phyloP scores from a whole-genome alignment of 2,113 vertebrate genomes.

The Paradisaea rubra region DNA sequence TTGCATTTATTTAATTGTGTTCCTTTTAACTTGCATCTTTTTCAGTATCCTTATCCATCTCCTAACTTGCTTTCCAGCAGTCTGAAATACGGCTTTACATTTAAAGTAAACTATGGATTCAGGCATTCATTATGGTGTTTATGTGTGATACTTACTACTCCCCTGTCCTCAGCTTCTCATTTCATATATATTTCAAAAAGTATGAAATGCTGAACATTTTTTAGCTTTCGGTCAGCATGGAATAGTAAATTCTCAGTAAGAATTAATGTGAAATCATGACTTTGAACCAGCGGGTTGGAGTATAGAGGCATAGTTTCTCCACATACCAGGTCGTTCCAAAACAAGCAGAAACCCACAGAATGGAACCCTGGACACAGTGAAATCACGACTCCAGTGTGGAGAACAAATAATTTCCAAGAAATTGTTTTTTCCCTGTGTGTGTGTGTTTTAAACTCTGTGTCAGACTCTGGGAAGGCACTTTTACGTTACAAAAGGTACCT shows the following conservation, averaged over 20 bases:
- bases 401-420: neutral
- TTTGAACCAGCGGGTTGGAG: neutral
- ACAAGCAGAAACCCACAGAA: neutral
- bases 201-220: neutral
- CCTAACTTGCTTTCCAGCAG: neutral
- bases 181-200: neutral
- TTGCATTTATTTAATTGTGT: neutral
- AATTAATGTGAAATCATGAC: neutral
- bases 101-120: neutral
- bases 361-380: neutral
- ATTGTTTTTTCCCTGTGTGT: fast-evolving
- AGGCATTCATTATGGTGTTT: neutral
- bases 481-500: neutral
- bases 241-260: neutral
- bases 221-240: neutral
- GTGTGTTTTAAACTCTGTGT: neutral
- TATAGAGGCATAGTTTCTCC: neutral
- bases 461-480: neutral
- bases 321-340: neutral
- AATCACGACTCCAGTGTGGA: neutral
- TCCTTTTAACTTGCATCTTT: neutral
- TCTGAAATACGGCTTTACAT: neutral
- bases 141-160: neutral
- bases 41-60: neutral
- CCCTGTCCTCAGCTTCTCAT: neutral